Conservation (phyloP, 2,888 invertebrate genomes). For the Pristionchus mayeri region DNA sequence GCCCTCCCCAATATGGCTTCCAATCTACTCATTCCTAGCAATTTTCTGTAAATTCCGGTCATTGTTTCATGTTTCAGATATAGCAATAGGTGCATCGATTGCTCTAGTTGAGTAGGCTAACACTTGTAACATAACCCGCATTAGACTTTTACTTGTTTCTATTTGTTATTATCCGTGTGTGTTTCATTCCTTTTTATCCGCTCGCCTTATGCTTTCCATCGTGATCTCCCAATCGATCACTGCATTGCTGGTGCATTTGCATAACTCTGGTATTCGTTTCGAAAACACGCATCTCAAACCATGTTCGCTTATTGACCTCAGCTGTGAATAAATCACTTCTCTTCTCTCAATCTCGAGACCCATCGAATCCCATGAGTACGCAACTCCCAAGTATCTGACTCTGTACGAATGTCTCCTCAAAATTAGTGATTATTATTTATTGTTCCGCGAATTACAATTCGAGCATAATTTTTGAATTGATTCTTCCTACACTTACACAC, state of each 20-base stretch:
- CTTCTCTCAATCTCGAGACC: not conserved
- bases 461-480: too few relatives aligned
- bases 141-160: too few relatives aligned
- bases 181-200: not conserved
- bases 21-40: not conserved
- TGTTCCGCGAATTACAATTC: too few relatives aligned
- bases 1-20: not conserved
- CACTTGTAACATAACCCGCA: not conserved
- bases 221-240: too few relatives aligned
- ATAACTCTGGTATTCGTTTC: too few relatives aligned
- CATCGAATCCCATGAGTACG: not conserved
- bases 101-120: not conserved
- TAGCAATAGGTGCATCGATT: not conserved
- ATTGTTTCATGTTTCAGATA: too few relatives aligned
- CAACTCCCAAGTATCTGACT: not conserved
- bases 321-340: slow-evolving; percentile 16
- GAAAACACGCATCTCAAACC: not conserved
- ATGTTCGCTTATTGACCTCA: not conserved
- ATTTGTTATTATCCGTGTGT: not conserved
- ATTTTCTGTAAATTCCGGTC: not conserved
- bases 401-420: not conserved
- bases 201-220: not conserved
- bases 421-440: too few relatives aligned
- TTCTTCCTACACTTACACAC: too few relatives aligned
- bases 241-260: too few relatives aligned